These are phyloP conservation scores for Callyntrura sp. DNA, from an alignment of 2,888 invertebrate genomes.

Conservation along the genomic window DNA sequence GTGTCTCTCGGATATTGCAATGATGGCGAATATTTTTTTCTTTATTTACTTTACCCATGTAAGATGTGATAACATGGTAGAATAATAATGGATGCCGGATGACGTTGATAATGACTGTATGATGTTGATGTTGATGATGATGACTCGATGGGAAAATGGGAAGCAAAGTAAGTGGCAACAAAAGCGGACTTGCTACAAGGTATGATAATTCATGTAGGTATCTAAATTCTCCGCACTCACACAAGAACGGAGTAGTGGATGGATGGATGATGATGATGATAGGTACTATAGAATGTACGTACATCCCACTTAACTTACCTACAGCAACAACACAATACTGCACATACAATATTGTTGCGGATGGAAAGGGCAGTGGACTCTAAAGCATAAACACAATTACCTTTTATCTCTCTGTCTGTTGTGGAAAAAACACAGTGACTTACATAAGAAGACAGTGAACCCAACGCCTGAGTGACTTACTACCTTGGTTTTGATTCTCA, in stretches of 20 bases:
- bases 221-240: not conserved
- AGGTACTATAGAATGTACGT: not conserved
- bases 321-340: constrained; percentile 34
- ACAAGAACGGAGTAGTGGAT: not conserved
- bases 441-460: constrained; percentile 81
- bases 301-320: constrained; percentile 25
- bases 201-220: not conserved
- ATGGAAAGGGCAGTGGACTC: constrained; percentile 78
- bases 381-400: constrained; percentile 71
- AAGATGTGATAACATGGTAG: constrained; percentile 44
- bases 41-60: constrained; percentile 56
- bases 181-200: constrained; percentile 28
- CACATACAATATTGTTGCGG: constrained; percentile 26
- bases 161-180: constrained; percentile 50
- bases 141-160: constrained; percentile 70
- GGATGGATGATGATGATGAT: no score
- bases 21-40: constrained; percentile 20
- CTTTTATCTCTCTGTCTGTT: constrained; percentile 56
- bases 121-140: constrained; percentile 46
- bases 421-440: constrained; percentile 77
- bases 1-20: not conserved
- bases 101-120: constrained; percentile 66
- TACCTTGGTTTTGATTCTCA: constrained; percentile 78
- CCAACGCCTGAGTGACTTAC: constrained; percentile 79
- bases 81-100: constrained; percentile 70